These are phyloP conservation scores for Vultur gryphus DNA, from an alignment of 2,797 vertebrate genomes.

Conservation along the genomic window DNA sequence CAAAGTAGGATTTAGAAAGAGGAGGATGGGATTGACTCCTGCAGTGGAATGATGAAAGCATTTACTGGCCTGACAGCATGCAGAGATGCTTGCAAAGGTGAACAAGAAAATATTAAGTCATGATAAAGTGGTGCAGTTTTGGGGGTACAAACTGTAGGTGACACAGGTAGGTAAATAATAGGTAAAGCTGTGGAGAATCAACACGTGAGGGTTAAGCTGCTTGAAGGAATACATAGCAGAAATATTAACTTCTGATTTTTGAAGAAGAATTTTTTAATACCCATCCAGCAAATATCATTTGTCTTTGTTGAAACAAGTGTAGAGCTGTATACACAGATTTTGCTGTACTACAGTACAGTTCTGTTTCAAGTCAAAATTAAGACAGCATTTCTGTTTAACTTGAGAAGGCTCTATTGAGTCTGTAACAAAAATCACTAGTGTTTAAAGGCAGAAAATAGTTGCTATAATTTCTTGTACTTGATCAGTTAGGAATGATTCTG, in stretches of 20 bases:
- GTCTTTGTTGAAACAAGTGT: not conserved
- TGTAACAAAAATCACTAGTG: not conserved
- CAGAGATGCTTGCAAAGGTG: not conserved
- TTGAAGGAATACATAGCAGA: not conserved
- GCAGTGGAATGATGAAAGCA: not conserved
- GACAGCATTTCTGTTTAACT: not conserved
- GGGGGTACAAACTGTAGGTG: not conserved
- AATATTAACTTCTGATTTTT: not conserved
- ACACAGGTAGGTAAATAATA: not conserved
- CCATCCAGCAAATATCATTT: not conserved
- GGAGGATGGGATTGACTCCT: not conserved
- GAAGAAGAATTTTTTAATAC: not conserved
- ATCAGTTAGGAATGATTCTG: not conserved
- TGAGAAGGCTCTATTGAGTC: not conserved
- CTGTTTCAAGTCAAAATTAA: not conserved
- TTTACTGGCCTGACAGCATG: not conserved
- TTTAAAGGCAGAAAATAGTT: not conserved
- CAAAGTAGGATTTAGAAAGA: not conserved
- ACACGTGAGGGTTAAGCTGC: not conserved
- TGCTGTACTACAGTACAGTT: not conserved
- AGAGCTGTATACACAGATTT: not conserved
- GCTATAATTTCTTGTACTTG: not conserved
- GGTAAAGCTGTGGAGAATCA: not conserved
- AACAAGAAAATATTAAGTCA: not conserved
- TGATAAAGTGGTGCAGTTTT: not conserved